These are phyloP conservation scores for Drosophila anomelani DNA, from an alignment of 2,888 invertebrate genomes.

Conservation along the genomic window DNA sequence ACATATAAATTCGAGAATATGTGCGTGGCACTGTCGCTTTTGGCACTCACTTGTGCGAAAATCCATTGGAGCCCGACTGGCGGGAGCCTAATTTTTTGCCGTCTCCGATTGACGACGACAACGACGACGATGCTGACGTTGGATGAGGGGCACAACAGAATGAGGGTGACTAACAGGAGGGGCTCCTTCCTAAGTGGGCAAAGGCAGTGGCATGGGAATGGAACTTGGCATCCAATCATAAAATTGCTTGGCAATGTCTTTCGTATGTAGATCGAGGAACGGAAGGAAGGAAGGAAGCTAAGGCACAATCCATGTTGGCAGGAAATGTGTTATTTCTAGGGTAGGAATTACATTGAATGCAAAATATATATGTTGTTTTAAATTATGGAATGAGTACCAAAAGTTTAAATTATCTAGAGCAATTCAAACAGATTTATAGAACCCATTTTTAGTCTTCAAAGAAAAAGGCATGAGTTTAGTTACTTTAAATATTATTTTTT, in stretches of 20 bases:
- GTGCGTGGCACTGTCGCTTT: slow-evolving; percentile 64
- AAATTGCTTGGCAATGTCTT: slow-evolving; percentile 67
- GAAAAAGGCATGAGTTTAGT: not conserved
- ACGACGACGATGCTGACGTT: slow-evolving; percentile 21
- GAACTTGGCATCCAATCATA: slow-evolving; percentile 70
- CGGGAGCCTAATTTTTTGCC: slow-evolving; percentile 85
- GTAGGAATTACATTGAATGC: slow-evolving; percentile 15
- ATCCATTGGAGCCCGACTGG: slow-evolving; percentile 86
- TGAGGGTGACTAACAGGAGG: slow-evolving; percentile 24
- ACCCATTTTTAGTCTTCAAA: not conserved
- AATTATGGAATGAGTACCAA: not conserved
- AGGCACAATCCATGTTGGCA: slow-evolving; percentile 43
- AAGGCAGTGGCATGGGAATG: slow-evolving; percentile 26
- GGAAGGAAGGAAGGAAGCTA: slow-evolving; percentile 47
- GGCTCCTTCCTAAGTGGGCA: slow-evolving; percentile 46
- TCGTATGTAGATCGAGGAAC: slow-evolving; percentile 44
- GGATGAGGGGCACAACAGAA: slow-evolving; percentile 12
- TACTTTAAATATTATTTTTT: not conserved
- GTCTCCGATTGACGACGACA: slow-evolving; percentile 39
- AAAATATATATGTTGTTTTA: not conserved
- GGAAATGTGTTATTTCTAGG: slow-evolving; percentile 45
- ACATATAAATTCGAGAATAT: slow-evolving; percentile 29
- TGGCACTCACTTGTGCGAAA: slow-evolving; percentile 79
- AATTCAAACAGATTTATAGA: slow-evolving; percentile 6
- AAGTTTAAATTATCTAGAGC: slow-evolving; percentile 1